Evolutionary conservation across 1,140 invertebrate genomes (phyloP).

Genomic region (Bombus fervidus): DNA sequence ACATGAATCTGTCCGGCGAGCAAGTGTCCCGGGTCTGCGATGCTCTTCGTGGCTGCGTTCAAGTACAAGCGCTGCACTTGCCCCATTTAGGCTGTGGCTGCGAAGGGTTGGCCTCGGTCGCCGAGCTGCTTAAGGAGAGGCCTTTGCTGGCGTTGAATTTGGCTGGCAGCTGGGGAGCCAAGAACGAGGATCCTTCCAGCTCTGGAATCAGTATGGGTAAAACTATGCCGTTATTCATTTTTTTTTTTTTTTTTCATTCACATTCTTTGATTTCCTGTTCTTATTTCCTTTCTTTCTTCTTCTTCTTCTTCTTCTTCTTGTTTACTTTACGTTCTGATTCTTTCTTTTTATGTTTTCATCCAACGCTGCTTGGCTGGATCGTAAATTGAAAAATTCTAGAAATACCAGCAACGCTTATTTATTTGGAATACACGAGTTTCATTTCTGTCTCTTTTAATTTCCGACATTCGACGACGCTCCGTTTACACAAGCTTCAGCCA

Average conservation of each 20-base stretch:
- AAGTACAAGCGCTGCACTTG: slow-evolving; percentile 83
- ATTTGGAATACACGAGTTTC: neutral
- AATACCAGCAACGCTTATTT: neutral
- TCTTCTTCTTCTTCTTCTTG: neutral
- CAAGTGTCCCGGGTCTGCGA: slow-evolving; percentile 82
- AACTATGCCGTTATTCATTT: slow-evolving; percentile 47
- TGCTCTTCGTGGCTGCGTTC: slow-evolving; percentile 79
- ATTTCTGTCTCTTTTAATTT: neutral
- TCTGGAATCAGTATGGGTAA: slow-evolving; percentile 82
- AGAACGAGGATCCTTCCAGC: slow-evolving; percentile 82
- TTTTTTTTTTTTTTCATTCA: neutral
- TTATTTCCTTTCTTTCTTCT: neutral
- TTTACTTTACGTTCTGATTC: neutral
- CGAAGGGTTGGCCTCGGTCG: slow-evolving; percentile 82
- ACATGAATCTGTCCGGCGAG: slow-evolving; percentile 82
- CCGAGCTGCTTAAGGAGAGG: slow-evolving; percentile 79
- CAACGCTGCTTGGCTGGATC: neutral
- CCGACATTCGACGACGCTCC: neutral
- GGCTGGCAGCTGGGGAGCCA: slow-evolving; percentile 82
- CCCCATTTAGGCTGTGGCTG: slow-evolving; percentile 84
- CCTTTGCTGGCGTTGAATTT: slow-evolving; percentile 83
- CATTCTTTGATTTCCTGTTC: neutral
- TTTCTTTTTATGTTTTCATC: neutral
- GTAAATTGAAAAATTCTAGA: neutral
- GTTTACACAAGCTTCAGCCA: neutral